Conservation (phyloP, 30 jellyfish, hydroid and myxozoan species). For the Aurelia sp. region DNA sequence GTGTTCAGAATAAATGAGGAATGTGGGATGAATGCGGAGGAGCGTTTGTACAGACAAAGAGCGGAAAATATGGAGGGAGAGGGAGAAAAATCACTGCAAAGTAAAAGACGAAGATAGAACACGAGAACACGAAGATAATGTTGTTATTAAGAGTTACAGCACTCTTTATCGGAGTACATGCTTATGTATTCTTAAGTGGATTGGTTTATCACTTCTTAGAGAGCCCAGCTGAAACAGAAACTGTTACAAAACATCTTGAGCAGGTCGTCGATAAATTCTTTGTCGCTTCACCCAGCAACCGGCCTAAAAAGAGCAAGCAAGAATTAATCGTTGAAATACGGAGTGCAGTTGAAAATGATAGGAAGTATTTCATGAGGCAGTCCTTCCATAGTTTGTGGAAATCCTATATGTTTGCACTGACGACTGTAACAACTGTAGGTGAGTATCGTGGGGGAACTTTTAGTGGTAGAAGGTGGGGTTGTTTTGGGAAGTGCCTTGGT, state of each 20-base stretch:
- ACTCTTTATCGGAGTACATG: constrained; percentile 45
- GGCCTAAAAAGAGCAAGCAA: constrained; percentile 44
- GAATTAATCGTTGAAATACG: constrained; percentile 15
- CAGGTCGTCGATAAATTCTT: constrained; percentile 23
- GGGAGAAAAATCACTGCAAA: too few species aligned
- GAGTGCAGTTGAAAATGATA: constrained; percentile 46
- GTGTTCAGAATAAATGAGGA: too few species aligned
- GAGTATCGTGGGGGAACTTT: background rate
- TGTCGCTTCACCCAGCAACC: background rate
- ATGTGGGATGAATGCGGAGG: too few species aligned
- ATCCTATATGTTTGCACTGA: constrained; percentile 57
- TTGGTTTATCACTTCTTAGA: constrained; percentile 52
- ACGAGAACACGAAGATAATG: background rate
- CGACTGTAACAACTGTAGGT: constrained; percentile 73
- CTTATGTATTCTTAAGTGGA: constrained; percentile 48
- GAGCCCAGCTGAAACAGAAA: constrained; percentile 4
- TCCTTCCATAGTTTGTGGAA: constrained; percentile 58
- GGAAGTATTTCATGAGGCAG: background rate
- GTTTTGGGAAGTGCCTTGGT: background rate
- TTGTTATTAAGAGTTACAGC: constrained; percentile 12
- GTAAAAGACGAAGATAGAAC: too few species aligned
- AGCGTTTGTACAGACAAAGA: too few species aligned
- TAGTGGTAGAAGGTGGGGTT: background rate
- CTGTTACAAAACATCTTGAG: background rate
- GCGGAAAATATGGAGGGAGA: too few species aligned